phyloP scores from a whole-genome alignment of 2,888 invertebrate genomes.

The Drosophila koepferae region DNA sequence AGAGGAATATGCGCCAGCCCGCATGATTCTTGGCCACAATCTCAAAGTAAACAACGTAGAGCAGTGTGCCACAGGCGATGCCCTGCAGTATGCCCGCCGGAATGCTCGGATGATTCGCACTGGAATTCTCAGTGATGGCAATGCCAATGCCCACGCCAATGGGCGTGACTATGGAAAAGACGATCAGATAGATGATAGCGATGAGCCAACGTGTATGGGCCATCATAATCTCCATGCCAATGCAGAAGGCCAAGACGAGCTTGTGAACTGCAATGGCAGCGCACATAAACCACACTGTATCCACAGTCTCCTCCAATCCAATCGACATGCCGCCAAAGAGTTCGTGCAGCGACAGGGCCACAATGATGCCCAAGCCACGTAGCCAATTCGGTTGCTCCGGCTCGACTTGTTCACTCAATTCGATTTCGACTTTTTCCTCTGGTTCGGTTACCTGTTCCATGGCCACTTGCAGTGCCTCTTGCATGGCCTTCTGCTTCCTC shows the following conservation, averaged over 20 bases:
- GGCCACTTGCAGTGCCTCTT: neutral
- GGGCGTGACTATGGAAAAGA: conserved; percentile 93
- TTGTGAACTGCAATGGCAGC: conserved; percentile 94
- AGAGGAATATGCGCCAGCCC: conserved; percentile 89
- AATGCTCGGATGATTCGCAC: conserved; percentile 87
- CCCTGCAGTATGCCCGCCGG: conserved; percentile 89
- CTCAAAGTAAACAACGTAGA: conserved; percentile 98
- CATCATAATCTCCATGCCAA: conserved; percentile 92
- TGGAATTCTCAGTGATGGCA: conserved; percentile 88
- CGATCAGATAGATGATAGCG: conserved; percentile 89
- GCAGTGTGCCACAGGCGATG: conserved; percentile 93
- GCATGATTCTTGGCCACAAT: conserved; percentile 88
- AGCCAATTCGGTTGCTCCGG: conserved; percentile 85
- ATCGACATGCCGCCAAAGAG: conserved; percentile 95
- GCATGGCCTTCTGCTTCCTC: conserved; percentile 16
- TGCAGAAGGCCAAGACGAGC: conserved; percentile 94
- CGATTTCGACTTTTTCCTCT: neutral
- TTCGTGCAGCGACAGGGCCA: conserved; percentile 94
- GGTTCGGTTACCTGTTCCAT: conserved; percentile 8
- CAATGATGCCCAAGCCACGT: conserved; percentile 91
- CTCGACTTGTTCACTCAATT: neutral
- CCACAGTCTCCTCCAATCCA: conserved; percentile 89
- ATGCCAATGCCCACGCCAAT: conserved; percentile 89
- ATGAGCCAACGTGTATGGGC: conserved; percentile 88
- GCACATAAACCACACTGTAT: conserved; percentile 91